Evolutionary conservation across 2,797 vertebrate species (phyloP).

Genomic region (Melanotaenia parkinsoni): DNA sequence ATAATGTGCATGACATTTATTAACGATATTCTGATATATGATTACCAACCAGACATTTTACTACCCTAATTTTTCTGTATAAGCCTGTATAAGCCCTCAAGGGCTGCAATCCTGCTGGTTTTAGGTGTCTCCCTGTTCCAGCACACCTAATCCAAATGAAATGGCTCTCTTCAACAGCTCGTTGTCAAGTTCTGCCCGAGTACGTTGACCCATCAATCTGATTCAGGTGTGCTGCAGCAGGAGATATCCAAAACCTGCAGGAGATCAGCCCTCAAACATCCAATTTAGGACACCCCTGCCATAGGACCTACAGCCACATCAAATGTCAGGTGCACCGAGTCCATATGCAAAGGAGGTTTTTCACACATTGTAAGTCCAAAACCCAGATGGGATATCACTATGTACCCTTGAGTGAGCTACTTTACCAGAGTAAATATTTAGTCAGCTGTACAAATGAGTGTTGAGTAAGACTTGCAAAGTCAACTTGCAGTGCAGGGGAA

Average conservation of each 20-base stretch:
- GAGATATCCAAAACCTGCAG: too few species aligned
- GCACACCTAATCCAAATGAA: too few species aligned
- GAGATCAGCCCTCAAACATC: too few species aligned
- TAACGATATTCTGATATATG: not conserved
- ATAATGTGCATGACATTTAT: slow-evolving; percentile 3
- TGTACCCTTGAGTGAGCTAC: slow-evolving; percentile 72
- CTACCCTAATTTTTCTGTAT: not conserved
- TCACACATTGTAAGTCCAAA: slow-evolving; percentile 66
- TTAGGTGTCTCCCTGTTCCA: too few species aligned
- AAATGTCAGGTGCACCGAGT: slow-evolving; percentile 59
- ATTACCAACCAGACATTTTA: not conserved
- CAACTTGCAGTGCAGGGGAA: slow-evolving; percentile 53
- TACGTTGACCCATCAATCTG: too few species aligned
- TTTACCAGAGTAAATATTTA: slow-evolving; percentile 80
- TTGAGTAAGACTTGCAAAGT: slow-evolving; percentile 68
- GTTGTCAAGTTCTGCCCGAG: too few species aligned
- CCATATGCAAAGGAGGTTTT: slow-evolving; percentile 64
- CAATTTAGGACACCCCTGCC: too few species aligned
- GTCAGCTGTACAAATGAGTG: slow-evolving; percentile 77
- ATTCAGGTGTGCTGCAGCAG: too few species aligned
- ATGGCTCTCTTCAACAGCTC: too few species aligned
- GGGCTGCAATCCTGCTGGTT: too few species aligned
- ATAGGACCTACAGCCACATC: slow-evolving; percentile 34
- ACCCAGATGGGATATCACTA: slow-evolving; percentile 68
- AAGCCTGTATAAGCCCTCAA: slow-evolving; percentile 1